Percentiles rank a stretch among this genome's conserved stretches.
Evolutionary conservation across 2,888 invertebrate genomes (phyloP).

Genomic region (Campaea margaritaria): DNA sequence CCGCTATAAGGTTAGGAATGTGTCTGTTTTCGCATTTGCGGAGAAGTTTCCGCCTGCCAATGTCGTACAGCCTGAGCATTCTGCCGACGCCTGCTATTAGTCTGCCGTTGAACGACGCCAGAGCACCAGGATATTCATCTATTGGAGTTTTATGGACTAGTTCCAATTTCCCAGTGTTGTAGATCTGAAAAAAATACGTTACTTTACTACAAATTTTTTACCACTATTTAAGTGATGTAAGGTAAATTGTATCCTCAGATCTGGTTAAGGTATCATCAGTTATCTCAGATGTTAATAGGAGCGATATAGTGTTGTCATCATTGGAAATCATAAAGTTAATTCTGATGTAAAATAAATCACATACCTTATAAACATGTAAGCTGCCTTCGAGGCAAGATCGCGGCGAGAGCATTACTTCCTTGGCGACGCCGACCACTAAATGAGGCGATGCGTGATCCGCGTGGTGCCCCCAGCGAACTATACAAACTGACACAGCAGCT

Average conservation of each 20-base stretch:
- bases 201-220: background rate
- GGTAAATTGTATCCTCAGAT: conserved; percentile 64
- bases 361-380: conserved; percentile 93
- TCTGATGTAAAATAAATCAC: background rate
- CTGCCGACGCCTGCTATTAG: conserved; percentile 96
- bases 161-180: conserved; percentile 94
- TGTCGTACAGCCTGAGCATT: conserved; percentile 96
- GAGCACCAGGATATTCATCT: conserved; percentile 95
- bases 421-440: conserved; percentile 95
- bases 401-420: conserved; percentile 95
- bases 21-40: conserved; percentile 99
- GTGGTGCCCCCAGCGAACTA: conserved; percentile 90
- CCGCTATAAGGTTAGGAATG: conserved; percentile 97
- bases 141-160: conserved; percentile 96
- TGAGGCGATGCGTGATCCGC: conserved; percentile 77
- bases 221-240: background rate
- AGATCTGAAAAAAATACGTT: conserved; percentile 74
- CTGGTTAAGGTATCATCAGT: conserved; percentile 83
- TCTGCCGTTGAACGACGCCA: conserved; percentile 96
- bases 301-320: conserved; percentile 75
- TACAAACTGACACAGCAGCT: conserved; percentile 95
- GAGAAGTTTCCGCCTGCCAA: conserved; percentile 96
- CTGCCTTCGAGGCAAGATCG: conserved; percentile 92
- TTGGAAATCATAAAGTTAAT: conserved; percentile 43
- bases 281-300: conserved; percentile 87